A percentile compares a stretch with the other conserved stretches of the same genome.
Conservation (phyloP, 2,888 invertebrate genomes). For the Eupsilia transversa region DNA sequence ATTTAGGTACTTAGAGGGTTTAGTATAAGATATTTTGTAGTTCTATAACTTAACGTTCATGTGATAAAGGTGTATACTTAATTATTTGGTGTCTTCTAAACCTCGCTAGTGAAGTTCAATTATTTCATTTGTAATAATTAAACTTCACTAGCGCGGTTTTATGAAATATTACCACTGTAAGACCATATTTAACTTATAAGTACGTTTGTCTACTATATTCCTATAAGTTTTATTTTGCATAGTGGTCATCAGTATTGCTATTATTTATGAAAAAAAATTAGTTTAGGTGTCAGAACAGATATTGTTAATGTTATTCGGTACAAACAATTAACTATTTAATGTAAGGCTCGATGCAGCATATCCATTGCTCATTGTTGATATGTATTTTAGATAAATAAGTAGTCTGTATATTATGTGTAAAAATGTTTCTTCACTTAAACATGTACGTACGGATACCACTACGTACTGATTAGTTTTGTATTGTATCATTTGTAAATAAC, state of each 20-base stretch:
- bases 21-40: constrained; percentile 62
- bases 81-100: constrained; percentile 68
- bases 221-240: constrained; percentile 65
- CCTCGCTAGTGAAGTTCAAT: constrained; percentile 69
- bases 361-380: constrained; percentile 68
- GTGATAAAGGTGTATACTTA: constrained; percentile 76
- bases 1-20: constrained; percentile 64
- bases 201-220: constrained; percentile 60
- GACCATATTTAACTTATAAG: constrained; percentile 62
- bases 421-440: constrained; percentile 53
- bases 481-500: constrained; percentile 66
- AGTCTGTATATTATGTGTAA: constrained; percentile 70
- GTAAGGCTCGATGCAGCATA: constrained; percentile 59
- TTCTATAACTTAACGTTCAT: constrained; percentile 67
- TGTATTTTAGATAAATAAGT: constrained; percentile 60
- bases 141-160: neutral
- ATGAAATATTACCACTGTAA: constrained; percentile 61
- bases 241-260: constrained; percentile 78
- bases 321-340: constrained; percentile 71
- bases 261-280: constrained; percentile 72
- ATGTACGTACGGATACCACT: constrained; percentile 49
- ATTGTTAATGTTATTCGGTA: constrained; percentile 74
- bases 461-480: constrained; percentile 61
- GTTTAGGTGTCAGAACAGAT: constrained; percentile 66
- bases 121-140: constrained; percentile 42